phyloP scores from a whole-genome alignment of 2,113 vertebrate genomes.

The Seriola quinqueradiata region DNA sequence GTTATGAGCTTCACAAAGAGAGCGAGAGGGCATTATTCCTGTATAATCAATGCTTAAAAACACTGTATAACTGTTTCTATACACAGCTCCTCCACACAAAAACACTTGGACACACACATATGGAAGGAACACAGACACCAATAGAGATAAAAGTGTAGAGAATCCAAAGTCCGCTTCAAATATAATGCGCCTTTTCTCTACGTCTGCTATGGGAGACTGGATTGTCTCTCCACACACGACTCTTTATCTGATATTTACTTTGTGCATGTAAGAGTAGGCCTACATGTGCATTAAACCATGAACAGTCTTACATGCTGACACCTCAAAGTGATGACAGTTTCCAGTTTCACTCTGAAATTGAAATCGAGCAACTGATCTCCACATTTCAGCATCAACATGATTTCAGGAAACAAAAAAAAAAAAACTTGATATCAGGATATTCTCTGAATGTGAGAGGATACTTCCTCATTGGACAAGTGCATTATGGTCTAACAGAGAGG shows the following conservation, averaged over 20 bases:
- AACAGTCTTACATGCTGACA: constrained; percentile 54
- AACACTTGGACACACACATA: constrained; percentile 35
- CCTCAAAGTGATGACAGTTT: constrained; percentile 77
- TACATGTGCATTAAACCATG: background rate
- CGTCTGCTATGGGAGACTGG: background rate
- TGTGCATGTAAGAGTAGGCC: constrained; percentile 6
- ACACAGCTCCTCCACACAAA: constrained; percentile 22
- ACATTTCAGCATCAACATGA: constrained; percentile 65
- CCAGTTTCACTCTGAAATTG: constrained; percentile 75
- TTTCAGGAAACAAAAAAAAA: constrained; percentile 18
- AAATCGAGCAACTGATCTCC: constrained; percentile 68
- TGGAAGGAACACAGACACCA: constrained; percentile 9
- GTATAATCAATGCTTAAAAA: background rate
- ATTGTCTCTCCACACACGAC: background rate
- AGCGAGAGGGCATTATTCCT: background rate
- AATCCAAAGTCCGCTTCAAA: constrained; percentile 1
- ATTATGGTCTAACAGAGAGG: background rate
- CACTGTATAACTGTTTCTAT: background rate
- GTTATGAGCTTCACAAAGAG: constrained; percentile 18
- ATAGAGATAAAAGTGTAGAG: background rate
- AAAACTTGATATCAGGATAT: constrained; percentile 13
- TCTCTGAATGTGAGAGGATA: constrained; percentile 10
- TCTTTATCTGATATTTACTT: constrained; percentile 1
- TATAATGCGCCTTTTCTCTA: background rate
- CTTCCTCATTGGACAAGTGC: background rate